Evolutionary conservation across 2,888 invertebrate genomes (phyloP).

Genomic region (Carabus problematicus): DNA sequence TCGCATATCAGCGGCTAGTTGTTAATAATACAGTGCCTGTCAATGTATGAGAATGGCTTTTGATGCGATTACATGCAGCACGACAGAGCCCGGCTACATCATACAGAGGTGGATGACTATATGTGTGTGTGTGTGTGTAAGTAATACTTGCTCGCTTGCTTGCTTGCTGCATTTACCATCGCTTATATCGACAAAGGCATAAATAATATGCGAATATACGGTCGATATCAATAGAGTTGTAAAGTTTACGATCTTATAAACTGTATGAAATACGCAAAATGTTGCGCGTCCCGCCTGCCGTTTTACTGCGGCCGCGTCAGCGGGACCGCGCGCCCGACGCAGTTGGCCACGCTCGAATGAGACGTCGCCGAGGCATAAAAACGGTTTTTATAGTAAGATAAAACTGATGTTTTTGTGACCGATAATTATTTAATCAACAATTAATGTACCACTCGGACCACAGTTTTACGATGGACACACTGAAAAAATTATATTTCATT

Average conservation of each 20-base stretch:
- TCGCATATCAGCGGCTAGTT: too few species aligned
- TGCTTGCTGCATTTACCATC: too few species aligned
- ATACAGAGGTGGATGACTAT: too few species aligned
- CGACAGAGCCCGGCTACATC: too few species aligned
- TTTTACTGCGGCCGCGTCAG: constrained; percentile 29
- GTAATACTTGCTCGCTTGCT: too few species aligned
- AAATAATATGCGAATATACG: constrained; percentile 32
- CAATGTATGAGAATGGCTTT: too few species aligned
- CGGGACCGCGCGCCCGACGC: constrained; percentile 5
- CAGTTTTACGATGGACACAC: too few species aligned
- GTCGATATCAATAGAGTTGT: constrained; percentile 41
- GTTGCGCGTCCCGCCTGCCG: constrained; percentile 24
- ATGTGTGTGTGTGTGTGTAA: too few species aligned
- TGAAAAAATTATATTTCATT: too few species aligned
- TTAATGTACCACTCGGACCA: constrained; percentile 25
- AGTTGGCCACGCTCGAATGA: constrained; percentile 20
- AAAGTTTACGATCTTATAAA: constrained; percentile 38
- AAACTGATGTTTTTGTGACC: constrained; percentile 40
- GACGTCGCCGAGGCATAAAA: constrained; percentile 29
- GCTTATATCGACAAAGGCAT: constrained; percentile 6
- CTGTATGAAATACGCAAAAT: constrained; percentile 41
- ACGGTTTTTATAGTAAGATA: constrained; percentile 30
- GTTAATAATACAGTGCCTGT: too few species aligned
- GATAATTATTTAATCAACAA: constrained; percentile 43
- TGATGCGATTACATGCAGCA: too few species aligned